Conservation (phyloP, 2,113 vertebrate genomes). For the Egretta garzetta region DNA sequence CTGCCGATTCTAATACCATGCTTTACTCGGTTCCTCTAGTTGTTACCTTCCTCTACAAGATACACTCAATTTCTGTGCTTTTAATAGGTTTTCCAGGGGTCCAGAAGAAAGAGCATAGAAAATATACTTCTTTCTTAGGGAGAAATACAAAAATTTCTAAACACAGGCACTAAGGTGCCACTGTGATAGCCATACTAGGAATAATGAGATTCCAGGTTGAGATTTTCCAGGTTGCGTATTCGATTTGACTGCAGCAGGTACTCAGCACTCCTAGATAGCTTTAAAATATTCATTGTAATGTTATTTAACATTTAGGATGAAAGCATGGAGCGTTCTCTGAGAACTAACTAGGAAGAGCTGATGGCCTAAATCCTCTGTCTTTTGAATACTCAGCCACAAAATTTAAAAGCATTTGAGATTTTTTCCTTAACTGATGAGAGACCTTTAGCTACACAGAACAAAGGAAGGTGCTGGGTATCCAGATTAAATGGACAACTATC, state of each 20-base stretch:
- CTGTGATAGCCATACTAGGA: background rate
- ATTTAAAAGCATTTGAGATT: background rate
- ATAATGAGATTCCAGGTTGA: background rate
- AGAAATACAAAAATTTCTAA: background rate
- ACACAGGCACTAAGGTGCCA: background rate
- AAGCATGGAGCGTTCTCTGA: background rate
- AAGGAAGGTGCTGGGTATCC: background rate
- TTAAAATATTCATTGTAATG: conserved; percentile 10
- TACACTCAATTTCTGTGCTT: background rate
- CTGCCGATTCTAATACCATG: background rate
- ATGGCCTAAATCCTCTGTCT: background rate
- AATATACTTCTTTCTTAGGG: background rate
- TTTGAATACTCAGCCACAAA: background rate
- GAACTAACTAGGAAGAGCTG: background rate
- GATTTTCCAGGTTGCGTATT: background rate
- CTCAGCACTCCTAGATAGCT: background rate
- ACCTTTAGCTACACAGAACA: background rate
- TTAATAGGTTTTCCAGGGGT: background rate
- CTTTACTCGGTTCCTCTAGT: background rate
- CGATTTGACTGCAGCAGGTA: background rate
- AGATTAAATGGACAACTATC: background rate
- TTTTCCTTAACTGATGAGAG: background rate
- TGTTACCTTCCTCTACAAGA: background rate
- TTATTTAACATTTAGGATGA: conserved; percentile 24
- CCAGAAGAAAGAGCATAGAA: background rate